Conservation (phyloP, 2,797 vertebrate species). For the Podarcis siculus region DNA sequence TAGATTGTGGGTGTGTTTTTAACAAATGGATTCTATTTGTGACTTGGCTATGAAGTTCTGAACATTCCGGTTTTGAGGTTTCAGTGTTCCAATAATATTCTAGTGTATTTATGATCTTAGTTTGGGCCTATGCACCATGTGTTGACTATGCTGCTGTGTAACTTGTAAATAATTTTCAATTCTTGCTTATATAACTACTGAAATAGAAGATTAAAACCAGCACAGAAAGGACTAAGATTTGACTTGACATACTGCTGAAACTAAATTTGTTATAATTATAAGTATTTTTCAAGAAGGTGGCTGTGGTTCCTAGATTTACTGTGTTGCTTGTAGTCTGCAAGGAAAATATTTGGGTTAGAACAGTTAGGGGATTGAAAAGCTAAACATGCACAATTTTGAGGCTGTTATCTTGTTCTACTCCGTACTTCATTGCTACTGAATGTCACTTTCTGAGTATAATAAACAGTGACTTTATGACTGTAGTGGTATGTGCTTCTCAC, state of each 20-base stretch:
- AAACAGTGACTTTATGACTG: neutral
- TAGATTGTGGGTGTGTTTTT: neutral
- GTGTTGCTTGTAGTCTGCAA: neutral
- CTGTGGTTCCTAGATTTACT: neutral
- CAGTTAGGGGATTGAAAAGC: neutral
- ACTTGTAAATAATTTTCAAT: neutral
- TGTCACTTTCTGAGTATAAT: neutral
- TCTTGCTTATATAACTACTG: neutral
- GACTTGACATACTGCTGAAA: neutral
- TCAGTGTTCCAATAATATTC: neutral
- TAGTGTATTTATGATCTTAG: neutral
- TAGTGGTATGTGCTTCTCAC: neutral
- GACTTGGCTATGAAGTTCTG: neutral
- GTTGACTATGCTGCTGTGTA: neutral
- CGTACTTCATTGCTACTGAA: neutral
- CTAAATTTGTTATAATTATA: neutral
- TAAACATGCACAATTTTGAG: neutral
- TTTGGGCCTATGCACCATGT: neutral
- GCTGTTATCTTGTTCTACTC: neutral
- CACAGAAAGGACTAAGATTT: slow-evolving; percentile 6
- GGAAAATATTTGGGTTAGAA: neutral
- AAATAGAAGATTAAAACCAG: neutral
- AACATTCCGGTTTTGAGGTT: neutral
- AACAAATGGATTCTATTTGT: neutral
- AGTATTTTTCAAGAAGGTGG: neutral